A percentile compares a stretch with the other conserved stretches of the same genome.
Conservation (phyloP, 2,113 vertebrate species). For the Poecilia latipinna region DNA sequence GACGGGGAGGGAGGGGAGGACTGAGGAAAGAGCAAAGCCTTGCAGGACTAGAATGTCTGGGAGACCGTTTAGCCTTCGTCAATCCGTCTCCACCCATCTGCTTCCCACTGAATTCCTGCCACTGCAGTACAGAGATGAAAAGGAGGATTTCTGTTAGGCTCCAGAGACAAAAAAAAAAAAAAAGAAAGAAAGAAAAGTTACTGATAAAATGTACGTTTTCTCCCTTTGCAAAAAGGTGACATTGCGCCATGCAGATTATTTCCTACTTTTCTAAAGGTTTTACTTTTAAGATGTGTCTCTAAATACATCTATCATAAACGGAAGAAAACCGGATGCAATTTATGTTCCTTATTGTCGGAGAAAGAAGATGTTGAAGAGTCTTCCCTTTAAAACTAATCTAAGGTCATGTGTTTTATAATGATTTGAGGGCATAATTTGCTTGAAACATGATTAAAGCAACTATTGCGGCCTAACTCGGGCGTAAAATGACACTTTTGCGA, state of each 20-base stretch:
- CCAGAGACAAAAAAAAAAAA: neutral
- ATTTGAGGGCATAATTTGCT: too few species aligned
- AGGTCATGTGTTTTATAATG: neutral
- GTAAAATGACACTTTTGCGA: neutral
- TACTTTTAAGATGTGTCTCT: neutral
- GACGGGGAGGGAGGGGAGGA: conserved; percentile 10
- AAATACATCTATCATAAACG: neutral
- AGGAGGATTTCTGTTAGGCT: conserved; percentile 18
- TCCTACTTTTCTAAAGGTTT: neutral
- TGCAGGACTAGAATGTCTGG: conserved; percentile 19
- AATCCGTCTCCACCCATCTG: conserved; percentile 23
- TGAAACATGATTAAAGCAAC: neutral
- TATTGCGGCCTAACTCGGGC: neutral
- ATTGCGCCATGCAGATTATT: neutral
- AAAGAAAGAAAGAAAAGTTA: neutral
- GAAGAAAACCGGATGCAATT: neutral
- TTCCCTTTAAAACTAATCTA: neutral
- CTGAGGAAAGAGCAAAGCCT: conserved; percentile 15
- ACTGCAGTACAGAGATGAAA: neutral
- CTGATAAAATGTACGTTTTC: neutral
- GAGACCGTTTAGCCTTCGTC: conserved; percentile 7
- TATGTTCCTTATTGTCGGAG: neutral
- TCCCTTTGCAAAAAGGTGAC: too few species aligned
- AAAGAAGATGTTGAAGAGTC: neutral
- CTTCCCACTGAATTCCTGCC: neutral